Conservation (phyloP, 2,113 vertebrate species). For the Haemorhous mexicanus region DNA sequence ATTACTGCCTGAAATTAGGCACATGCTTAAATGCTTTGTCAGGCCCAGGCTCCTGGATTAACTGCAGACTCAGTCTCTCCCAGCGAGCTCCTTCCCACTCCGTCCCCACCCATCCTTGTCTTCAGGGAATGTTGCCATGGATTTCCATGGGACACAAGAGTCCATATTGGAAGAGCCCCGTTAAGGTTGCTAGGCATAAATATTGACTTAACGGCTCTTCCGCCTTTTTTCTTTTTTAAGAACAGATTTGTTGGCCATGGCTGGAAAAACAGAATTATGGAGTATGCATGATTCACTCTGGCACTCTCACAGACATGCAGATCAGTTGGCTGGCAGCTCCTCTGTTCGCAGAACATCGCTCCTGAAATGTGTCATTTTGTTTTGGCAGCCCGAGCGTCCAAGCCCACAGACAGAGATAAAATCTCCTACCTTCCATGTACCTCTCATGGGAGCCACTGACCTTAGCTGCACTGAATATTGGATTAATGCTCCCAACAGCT, state of each 20-base stretch:
- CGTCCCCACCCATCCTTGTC: not conserved
- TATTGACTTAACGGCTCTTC: constrained; percentile 65
- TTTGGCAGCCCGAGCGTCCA: not conserved
- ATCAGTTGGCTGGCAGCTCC: constrained; percentile 65
- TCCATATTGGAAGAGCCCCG: constrained; percentile 61
- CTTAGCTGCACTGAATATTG: not conserved
- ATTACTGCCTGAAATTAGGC: not conserved
- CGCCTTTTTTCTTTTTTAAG: constrained; percentile 66
- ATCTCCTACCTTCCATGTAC: constrained; percentile 23
- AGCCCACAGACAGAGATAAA: not conserved
- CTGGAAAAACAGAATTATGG: constrained; percentile 59
- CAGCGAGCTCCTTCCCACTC: not conserved
- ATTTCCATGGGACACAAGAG: constrained; percentile 46
- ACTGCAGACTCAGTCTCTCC: not conserved
- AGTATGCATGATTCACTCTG: constrained; percentile 63
- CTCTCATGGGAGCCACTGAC: not conserved
- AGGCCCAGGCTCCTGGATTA: not conserved
- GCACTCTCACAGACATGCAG: constrained; percentile 61
- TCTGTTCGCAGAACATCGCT: constrained; percentile 32
- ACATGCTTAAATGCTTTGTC: not conserved
- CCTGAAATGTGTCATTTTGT: constrained; percentile 47
- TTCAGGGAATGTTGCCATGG: constrained; percentile 40
- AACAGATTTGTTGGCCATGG: constrained; percentile 53
- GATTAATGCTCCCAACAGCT: not conserved
- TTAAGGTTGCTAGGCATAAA: constrained; percentile 63